Evolutionary conservation across 2,888 invertebrate species (phyloP), one percentile per base, ranked within the genome.

Genomic region (Agrochola macilenta): DNA sequence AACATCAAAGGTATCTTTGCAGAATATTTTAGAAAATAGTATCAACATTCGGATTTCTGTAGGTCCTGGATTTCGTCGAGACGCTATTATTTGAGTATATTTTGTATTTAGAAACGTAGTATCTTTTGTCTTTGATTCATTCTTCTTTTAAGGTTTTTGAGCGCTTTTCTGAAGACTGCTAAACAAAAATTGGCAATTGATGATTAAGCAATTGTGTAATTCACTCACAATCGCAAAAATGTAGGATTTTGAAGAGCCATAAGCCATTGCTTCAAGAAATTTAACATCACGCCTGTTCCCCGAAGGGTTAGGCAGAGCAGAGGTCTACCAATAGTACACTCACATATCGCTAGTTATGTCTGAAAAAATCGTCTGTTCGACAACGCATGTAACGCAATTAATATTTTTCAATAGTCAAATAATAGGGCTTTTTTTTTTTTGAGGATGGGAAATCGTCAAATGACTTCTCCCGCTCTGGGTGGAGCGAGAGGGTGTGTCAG

Each of bases 51-150:
- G 54, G 52, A 64, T 76, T 39, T 66, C 20, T 17, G 26, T 52
- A n/a, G 30, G 49, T 65, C 71, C 68, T 35, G 57, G 52, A 68
- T 68, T 61, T 75, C 43, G 30, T 20, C 64, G 14, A 64, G 46
- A 54, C 30, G 54, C 30, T 75, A 70, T 73, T 73, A 75, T 75
- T 82, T 14, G 12, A 57, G 23, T 79, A 60, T 79, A 46, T 58
- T 71, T 76, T 74, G 46, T 68, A 63, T 69, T 73, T n/a, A 30
- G 20, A 12, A 39, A 71, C n/a, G 23, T 58, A 5, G 8, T 79
- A 57, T 39, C 9, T 49, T 26, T 73, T 73, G 58, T 69, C 35
- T 78, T 74, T 69, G 35, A 71, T 81, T n/a, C 23, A 63, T 46
- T 43, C 8, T n/a, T 49, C 58, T 81, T 74, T 64, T 52, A 49